Evolutionary conservation across 2,113 vertebrate species (phyloP).

Genomic region (Noctilio leporinus): DNA sequence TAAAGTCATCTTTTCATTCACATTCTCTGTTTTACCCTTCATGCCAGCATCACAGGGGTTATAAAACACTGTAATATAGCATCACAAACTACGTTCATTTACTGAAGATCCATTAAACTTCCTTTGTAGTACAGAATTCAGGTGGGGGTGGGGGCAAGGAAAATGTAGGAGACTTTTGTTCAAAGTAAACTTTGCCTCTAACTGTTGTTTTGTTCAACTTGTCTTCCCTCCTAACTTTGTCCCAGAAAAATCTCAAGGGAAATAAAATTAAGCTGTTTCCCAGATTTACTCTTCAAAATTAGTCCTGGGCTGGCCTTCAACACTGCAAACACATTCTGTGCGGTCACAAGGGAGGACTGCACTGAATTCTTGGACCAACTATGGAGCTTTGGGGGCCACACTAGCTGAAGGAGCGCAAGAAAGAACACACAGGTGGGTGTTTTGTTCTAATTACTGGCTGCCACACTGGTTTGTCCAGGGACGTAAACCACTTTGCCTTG

Average conservation of each 20-base stretch:
- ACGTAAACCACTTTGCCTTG: background rate
- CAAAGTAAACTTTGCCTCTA: slow-evolving; percentile 42
- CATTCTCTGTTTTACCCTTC: slow-evolving; percentile 55
- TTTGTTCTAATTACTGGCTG: background rate
- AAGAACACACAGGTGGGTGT: slow-evolving; percentile 36
- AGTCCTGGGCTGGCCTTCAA: slow-evolving; percentile 60
- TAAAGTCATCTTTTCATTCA: background rate
- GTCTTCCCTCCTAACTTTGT: slow-evolving; percentile 51
- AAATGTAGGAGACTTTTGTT: slow-evolving; percentile 29
- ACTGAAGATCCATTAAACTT: slow-evolving; percentile 70
- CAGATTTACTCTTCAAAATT: slow-evolving; percentile 64
- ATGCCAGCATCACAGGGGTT: slow-evolving; percentile 66
- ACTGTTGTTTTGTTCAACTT: slow-evolving; percentile 39
- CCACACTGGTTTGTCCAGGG: background rate
- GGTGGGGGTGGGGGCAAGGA: slow-evolving; percentile 49
- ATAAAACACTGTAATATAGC: slow-evolving; percentile 72
- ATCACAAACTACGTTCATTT: slow-evolving; percentile 74
- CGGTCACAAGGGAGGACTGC: slow-evolving; percentile 18
- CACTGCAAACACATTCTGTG: slow-evolving; percentile 40
- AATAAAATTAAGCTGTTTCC: slow-evolving; percentile 68
- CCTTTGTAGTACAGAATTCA: slow-evolving; percentile 63
- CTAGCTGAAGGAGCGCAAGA: background rate
- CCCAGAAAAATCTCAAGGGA: slow-evolving; percentile 59
- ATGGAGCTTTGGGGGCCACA: background rate
- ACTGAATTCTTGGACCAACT: slow-evolving; percentile 37